phyloP scores from a whole-genome alignment of 1,140 invertebrate species.

The Drosophila pallidifrons region DNA sequence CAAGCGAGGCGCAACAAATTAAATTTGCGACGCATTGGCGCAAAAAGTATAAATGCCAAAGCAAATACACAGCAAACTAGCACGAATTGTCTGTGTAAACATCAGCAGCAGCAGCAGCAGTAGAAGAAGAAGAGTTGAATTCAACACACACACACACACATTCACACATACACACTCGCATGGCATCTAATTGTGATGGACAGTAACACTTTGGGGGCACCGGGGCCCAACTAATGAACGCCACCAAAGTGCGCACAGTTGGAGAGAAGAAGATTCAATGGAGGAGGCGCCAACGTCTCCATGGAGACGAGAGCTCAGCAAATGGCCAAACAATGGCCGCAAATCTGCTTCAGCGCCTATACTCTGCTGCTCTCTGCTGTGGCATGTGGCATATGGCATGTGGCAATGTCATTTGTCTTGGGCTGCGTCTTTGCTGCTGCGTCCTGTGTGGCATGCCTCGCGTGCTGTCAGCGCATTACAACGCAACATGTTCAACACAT shows the following conservation, averaged over 20 bases:
- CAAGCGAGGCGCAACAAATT: constrained; percentile 18
- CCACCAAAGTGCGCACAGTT: constrained; percentile 61
- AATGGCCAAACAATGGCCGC: constrained; percentile 50
- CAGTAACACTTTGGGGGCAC: constrained; percentile 67
- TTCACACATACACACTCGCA: constrained; percentile 25
- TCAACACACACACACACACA: neutral
- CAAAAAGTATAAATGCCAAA: constrained; percentile 33
- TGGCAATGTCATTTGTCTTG: constrained; percentile 77
- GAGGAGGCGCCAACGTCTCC: constrained; percentile 4
- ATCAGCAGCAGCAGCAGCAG: neutral
- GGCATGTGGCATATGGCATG: constrained; percentile 64
- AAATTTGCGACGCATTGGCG: constrained; percentile 21
- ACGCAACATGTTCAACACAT: constrained; percentile 78
- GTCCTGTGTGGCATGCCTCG: constrained; percentile 50
- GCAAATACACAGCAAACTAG: constrained; percentile 23
- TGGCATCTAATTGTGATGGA: constrained; percentile 73
- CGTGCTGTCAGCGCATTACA: constrained; percentile 79
- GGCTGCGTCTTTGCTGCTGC: constrained; percentile 24
- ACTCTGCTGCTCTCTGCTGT: neutral
- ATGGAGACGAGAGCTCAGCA: constrained; percentile 48
- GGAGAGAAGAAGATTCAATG: constrained; percentile 11
- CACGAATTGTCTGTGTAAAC: constrained; percentile 27
- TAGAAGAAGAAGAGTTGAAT: neutral
- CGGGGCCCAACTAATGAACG: constrained; percentile 73
- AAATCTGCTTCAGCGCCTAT: constrained; percentile 40